Evolutionary conservation across 2,113 vertebrate genomes (phyloP), one percentile per base, ranked within the genome.

Genomic region (Todiramphus saurophagus): DNA sequence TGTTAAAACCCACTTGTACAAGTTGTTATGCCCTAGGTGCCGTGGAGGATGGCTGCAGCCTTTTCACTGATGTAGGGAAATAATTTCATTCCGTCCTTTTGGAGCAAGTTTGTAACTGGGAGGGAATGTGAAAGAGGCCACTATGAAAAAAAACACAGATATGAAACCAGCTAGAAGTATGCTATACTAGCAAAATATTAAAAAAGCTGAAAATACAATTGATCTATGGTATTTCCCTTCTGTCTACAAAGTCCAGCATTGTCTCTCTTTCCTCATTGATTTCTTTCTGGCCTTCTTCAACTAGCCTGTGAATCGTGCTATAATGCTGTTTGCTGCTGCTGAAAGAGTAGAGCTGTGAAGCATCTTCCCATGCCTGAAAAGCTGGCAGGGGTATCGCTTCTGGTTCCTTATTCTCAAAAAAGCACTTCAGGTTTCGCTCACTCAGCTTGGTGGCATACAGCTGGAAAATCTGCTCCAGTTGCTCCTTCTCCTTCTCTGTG

Each of bases 371-470:
- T 59, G 98, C 98, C 16, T 91, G 93, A 66, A 97, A 98, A 17
- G 96, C 92, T 4, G 99, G 98, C 55, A 98, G 97, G n/a, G 97
- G 83, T 68, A 99, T 96, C 1, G 30, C 48, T 69, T 95, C 97
- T 15, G 98, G 98, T 21, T 93, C 89, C 43, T 87, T 98, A 93
- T 97, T 97, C 95, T 98, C 97, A 95, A 99, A 99, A 96, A 99
- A 99, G 89, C 98, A 98, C 63, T 98, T 97, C 27, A 99, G 86
- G 87, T 99, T 99, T 90, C 98, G 93, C 46, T 98, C 98, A 0
- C 99, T 99, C 35, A 99, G 97, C 60, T 98, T 97, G 92, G 96
- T 98, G 87, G 99, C 98, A 10, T 99, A 98, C 28, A 98, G 91
- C 28, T 97, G 43, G 27, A 98, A 95, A 10, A 96, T 97, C 48